Conservation (phyloP, 1,140 invertebrate genomes). For the Ceratosolen solmsi region DNA sequence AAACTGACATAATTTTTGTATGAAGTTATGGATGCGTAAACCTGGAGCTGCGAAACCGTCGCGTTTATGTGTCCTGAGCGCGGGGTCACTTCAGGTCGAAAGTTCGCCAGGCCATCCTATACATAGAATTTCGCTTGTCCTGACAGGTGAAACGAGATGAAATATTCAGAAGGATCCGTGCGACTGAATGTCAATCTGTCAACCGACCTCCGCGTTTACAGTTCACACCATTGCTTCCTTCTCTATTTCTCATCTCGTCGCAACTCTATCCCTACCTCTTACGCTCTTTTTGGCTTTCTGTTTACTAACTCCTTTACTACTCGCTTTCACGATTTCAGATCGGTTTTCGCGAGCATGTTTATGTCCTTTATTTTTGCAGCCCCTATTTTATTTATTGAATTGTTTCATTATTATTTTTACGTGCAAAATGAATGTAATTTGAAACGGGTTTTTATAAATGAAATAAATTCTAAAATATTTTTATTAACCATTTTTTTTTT, state of each 20-base stretch:
- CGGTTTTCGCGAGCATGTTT: neutral
- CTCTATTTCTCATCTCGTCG: neutral
- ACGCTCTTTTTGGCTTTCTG: neutral
- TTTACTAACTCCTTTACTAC: neutral
- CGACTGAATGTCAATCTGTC: slow-evolving; percentile 71
- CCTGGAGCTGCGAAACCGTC: neutral
- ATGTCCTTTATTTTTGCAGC: neutral
- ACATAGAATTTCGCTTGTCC: slow-evolving; percentile 50
- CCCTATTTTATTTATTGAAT: neutral
- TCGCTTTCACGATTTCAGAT: neutral
- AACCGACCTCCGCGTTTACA: slow-evolving; percentile 58
- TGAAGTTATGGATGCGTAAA: neutral
- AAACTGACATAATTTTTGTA: neutral
- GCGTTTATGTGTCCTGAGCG: neutral
- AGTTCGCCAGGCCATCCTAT: slow-evolving; percentile 65
- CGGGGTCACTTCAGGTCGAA: slow-evolving; percentile 68
- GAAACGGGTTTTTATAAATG: too few species aligned
- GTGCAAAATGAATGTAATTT: too few species aligned
- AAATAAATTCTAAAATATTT: too few species aligned
- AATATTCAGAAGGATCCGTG: slow-evolving; percentile 67
- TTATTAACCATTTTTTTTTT: too few species aligned
- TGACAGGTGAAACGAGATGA: slow-evolving; percentile 69
- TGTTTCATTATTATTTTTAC: too few species aligned
- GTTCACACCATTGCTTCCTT: neutral
- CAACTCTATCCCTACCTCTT: neutral